These are phyloP conservation scores for Phyllotis vaccarum DNA, from an alignment of 2,797 vertebrate species.

Conservation along the genomic window DNA sequence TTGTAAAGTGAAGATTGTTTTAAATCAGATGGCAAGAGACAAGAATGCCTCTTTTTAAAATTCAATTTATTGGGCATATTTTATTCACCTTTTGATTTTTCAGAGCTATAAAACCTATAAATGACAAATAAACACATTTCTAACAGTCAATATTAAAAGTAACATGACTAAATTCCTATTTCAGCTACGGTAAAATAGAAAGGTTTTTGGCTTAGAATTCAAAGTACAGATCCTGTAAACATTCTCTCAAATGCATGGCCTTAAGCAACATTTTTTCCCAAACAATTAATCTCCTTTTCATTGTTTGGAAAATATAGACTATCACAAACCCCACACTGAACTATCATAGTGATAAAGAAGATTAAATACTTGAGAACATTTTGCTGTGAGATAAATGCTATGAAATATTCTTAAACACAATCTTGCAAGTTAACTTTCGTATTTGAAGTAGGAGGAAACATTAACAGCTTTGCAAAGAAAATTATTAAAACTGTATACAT, in stretches of 20 bases:
- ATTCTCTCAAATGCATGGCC: not conserved
- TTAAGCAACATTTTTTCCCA: not conserved
- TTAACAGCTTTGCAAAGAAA: not conserved
- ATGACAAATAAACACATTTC: not conserved
- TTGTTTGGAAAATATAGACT: not conserved
- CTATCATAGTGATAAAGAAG: conserved; percentile 7
- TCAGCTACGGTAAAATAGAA: not conserved
- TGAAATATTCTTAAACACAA: not conserved
- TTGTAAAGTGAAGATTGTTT: not conserved
- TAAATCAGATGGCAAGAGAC: not conserved
- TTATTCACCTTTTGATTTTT: not conserved
- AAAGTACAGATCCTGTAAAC: not conserved
- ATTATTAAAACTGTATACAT: not conserved
- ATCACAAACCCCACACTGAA: not conserved
- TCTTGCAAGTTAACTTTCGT: not conserved
- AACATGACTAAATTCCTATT: not conserved
- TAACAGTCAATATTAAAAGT: not conserved
- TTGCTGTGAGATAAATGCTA: not conserved
- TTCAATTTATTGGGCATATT: not conserved
- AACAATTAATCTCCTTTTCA: not conserved
- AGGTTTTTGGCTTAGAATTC: not conserved
- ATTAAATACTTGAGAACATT: conserved; percentile 29
- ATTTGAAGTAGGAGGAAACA: not conserved
- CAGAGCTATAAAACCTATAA: not conserved
- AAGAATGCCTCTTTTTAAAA: not conserved